A percentile compares a stretch with the other conserved stretches of the same genome.
phyloP scores from a whole-genome alignment of 92 coral and sea anemone species.

The Palythoa caribaeorum region DNA sequence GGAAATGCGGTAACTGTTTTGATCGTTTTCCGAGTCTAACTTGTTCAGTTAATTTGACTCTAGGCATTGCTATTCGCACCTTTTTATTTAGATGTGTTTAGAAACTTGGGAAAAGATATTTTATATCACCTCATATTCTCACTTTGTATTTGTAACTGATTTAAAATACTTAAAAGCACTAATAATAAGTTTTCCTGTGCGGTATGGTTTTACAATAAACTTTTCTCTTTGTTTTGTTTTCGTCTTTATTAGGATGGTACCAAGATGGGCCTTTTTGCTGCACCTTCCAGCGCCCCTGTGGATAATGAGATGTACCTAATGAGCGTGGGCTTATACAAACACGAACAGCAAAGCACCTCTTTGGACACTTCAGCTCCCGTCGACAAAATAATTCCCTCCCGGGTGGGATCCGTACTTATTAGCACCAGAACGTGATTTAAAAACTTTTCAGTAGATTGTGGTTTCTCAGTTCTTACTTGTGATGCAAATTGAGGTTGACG shows the following conservation, averaged over 20 bases:
- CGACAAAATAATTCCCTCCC: constrained; percentile 76
- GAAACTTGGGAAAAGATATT: not conserved
- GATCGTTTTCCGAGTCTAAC: too few species aligned
- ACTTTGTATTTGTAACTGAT: not conserved
- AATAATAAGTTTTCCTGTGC: too few species aligned
- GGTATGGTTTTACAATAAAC: too few species aligned
- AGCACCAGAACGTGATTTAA: constrained; percentile 50
- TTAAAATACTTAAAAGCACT: not conserved
- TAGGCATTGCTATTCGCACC: not conserved
- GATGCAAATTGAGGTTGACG: not conserved
- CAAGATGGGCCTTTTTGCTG: constrained; percentile 71
- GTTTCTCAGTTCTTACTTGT: not conserved
- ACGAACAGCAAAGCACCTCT: constrained; percentile 65
- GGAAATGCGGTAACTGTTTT: too few species aligned
- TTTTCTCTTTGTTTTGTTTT: not conserved
- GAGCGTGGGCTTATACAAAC: constrained; percentile 96
- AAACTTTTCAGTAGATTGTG: not conserved
- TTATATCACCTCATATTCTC: too few species aligned
- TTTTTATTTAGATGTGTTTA: not conserved
- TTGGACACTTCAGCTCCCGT: constrained; percentile 62
- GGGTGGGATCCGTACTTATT: constrained; percentile 82
- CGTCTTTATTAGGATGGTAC: constrained; percentile 61
- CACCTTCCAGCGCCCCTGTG: constrained; percentile 83
- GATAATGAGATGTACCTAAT: constrained; percentile 95
- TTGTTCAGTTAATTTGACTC: too few species aligned